These are phyloP conservation scores for Hycleus phaleratus DNA, from an alignment of 1,140 invertebrate species.

Conservation along the genomic window DNA sequence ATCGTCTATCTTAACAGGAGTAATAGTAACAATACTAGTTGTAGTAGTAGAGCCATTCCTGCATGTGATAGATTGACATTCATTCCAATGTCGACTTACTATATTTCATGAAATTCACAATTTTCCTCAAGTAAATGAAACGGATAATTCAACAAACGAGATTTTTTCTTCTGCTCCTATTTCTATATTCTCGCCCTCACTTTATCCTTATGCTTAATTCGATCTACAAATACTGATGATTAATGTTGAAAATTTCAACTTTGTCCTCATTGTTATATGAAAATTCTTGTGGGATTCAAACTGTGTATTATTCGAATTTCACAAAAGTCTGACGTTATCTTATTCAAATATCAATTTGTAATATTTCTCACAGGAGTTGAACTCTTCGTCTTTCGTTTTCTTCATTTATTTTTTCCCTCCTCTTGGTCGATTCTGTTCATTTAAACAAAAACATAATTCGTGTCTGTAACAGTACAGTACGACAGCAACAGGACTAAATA, in stretches of 20 bases:
- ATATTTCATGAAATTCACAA: conserved; percentile 25
- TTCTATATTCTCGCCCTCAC: too few species aligned
- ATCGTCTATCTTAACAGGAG: too few species aligned
- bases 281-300: too few species aligned
- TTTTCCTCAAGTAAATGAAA: conserved; percentile 16
- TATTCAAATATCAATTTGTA: conserved; percentile 11
- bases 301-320: neutral
- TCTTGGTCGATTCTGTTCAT: too few species aligned
- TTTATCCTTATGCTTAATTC: too few species aligned
- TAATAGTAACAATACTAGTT: too few species aligned
- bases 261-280: too few species aligned
- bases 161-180: too few species aligned
- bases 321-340: neutral
- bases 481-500: too few species aligned
- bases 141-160: conserved; percentile 2
- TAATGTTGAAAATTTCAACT: too few species aligned
- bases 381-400: neutral
- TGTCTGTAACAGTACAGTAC: neutral
- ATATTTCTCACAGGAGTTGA: conserved; percentile 9
- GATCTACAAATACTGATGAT: too few species aligned
- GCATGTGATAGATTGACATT: conserved; percentile 30
- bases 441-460: conserved; percentile 15
- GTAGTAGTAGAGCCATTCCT: conserved; percentile 24
- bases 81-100: conserved; percentile 18
- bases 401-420: neutral